phyloP scores from a whole-genome alignment of 2,797 vertebrate genomes.

The Sparus aurata region DNA sequence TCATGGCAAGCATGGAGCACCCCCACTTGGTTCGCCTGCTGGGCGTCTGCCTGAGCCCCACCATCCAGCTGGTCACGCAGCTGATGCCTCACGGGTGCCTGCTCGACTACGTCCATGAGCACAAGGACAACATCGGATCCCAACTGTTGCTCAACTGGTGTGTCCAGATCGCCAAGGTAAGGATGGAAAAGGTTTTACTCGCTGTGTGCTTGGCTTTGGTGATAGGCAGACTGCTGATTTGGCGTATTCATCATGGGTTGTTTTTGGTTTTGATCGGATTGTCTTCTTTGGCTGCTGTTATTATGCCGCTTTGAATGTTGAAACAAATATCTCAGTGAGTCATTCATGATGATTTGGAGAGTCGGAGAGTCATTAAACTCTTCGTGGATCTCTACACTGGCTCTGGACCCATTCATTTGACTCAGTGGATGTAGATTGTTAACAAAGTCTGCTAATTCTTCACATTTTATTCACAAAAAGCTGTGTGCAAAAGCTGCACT shows the following conservation, averaged over 20 bases:
- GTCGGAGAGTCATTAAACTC: not conserved
- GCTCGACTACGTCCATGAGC: conserved; percentile 95
- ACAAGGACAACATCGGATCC: conserved; percentile 98
- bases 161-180: conserved; percentile 99
- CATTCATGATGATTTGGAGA: not conserved
- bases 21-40: conserved; percentile 95
- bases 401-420: not conserved
- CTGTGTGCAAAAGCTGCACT: no score
- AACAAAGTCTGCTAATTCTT: no score
- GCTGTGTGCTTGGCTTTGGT: not conserved
- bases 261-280: not conserved
- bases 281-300: not conserved
- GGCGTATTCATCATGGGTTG: not conserved
- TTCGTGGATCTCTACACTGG: not conserved
- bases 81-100: conserved; percentile 98
- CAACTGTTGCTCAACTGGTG: conserved; percentile 98
- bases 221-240: not conserved
- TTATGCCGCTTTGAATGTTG: not conserved
- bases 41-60: conserved; percentile 95
- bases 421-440: no score
- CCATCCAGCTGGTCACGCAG: conserved; percentile 98
- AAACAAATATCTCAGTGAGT: not conserved
- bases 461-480: no score
- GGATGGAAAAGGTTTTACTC: conserved; percentile 3
- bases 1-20: conserved; percentile 99